phyloP scores from a whole-genome alignment of 2,113 vertebrate genomes.

The Atractosteus spatula region DNA sequence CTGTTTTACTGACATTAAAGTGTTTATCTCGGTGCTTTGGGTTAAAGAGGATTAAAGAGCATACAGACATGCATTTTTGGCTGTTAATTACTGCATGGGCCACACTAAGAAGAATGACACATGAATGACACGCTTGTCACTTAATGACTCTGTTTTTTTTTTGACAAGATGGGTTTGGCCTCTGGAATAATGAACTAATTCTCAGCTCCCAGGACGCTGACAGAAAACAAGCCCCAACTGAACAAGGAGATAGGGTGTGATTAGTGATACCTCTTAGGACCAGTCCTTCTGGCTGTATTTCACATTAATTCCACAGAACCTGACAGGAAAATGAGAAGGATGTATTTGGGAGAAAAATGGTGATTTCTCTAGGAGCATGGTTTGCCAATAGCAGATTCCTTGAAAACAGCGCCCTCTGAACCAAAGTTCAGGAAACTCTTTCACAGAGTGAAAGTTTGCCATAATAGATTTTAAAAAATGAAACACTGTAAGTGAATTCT shows the following conservation, averaged over 20 bases:
- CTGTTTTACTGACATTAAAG: background rate
- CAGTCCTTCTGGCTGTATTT: background rate
- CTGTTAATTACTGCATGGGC: background rate
- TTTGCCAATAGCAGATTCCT: background rate
- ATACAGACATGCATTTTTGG: background rate
- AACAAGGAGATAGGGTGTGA: background rate
- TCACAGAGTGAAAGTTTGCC: no score
- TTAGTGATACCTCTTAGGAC: conserved; percentile 5
- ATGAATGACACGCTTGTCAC: background rate
- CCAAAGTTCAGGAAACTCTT: no score
- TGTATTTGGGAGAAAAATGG: background rate
- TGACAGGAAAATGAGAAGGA: background rate
- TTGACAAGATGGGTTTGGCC: conserved; percentile 10
- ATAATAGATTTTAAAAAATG: no score
- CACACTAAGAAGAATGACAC: background rate
- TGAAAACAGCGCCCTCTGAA: no score
- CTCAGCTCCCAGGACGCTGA: background rate
- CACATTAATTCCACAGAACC: background rate
- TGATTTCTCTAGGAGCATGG: background rate
- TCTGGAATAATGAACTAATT: conserved; percentile 9
- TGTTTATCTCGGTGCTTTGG: no score
- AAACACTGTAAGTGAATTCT: no score
- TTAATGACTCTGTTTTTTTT: background rate
- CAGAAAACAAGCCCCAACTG: background rate
- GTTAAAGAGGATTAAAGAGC: background rate